Percentiles rank a stretch among this genome's conserved stretches.
Evolutionary conservation across 2,797 vertebrate species (phyloP).

Genomic region (Lepus townsendii): DNA sequence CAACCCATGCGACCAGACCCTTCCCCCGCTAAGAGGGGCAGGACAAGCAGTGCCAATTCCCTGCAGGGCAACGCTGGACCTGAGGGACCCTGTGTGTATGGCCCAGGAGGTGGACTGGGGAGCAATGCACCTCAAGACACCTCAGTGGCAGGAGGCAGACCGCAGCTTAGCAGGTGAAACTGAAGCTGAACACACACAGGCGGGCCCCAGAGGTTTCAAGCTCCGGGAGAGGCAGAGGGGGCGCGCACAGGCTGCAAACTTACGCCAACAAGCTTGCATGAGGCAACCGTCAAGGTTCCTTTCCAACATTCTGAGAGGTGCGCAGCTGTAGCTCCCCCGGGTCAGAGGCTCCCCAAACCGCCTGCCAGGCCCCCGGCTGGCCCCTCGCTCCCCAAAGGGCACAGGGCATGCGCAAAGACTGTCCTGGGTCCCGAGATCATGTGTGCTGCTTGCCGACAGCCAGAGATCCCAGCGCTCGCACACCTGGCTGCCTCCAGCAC

Average conservation of each 20-base stretch:
- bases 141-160: neutral
- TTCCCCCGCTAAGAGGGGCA: neutral
- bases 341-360: neutral
- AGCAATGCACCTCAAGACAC: neutral
- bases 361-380: neutral
- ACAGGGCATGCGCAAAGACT: neutral
- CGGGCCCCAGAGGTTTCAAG: neutral
- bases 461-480: neutral
- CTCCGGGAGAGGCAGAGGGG: neutral
- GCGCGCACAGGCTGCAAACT: neutral
- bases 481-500: neutral
- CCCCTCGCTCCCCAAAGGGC: neutral
- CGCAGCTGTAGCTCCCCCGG: neutral
- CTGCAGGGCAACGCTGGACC: neutral
- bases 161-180: neutral
- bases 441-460: neutral
- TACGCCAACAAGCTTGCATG: neutral
- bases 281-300: neutral
- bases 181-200: neutral
- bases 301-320: conserved; percentile 3
- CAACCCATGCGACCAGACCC: neutral
- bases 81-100: neutral
- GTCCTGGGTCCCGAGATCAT: neutral
- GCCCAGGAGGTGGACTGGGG: neutral
- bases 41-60: neutral